A percentile compares a stretch with the other conserved stretches of the same genome.
phyloP scores from a whole-genome alignment of 2,797 vertebrate species.

The Gorsachius magnificus region DNA sequence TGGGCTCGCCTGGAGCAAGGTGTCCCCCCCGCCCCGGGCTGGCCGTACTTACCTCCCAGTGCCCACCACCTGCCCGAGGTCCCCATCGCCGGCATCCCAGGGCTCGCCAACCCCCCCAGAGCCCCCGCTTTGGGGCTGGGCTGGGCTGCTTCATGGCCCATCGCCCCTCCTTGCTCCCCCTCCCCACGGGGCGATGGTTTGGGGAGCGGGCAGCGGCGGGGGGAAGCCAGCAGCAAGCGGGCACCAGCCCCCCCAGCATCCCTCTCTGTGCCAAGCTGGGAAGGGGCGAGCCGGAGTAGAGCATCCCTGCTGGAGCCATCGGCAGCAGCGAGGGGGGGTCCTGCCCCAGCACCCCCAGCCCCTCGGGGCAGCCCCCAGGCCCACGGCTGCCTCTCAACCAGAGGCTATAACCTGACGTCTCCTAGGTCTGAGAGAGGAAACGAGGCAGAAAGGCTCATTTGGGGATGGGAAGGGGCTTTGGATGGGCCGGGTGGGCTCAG shows the following conservation, averaged over 20 bases:
- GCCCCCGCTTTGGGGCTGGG: background rate
- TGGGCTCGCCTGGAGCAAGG: background rate
- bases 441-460: background rate
- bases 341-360: background rate
- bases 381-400: background rate
- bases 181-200: background rate
- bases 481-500: background rate
- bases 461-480: slow-evolving; percentile 27
- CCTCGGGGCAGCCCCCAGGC: background rate
- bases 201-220: background rate
- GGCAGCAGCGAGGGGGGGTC: background rate
- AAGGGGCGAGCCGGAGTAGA: background rate
- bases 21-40: background rate
- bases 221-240: background rate
- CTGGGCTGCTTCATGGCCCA: background rate
- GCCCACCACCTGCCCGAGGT: background rate
- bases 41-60: background rate
- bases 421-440: background rate
- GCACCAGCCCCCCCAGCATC: background rate
- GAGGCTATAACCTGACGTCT: slow-evolving; percentile 12
- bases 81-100: background rate
- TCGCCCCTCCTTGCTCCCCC: background rate
- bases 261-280: background rate
- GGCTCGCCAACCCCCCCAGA: background rate
- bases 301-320: background rate